Base-by-base conservation (phyloP, 1,140 invertebrate genomes). In the Choristoneura fumiferana region DNA sequence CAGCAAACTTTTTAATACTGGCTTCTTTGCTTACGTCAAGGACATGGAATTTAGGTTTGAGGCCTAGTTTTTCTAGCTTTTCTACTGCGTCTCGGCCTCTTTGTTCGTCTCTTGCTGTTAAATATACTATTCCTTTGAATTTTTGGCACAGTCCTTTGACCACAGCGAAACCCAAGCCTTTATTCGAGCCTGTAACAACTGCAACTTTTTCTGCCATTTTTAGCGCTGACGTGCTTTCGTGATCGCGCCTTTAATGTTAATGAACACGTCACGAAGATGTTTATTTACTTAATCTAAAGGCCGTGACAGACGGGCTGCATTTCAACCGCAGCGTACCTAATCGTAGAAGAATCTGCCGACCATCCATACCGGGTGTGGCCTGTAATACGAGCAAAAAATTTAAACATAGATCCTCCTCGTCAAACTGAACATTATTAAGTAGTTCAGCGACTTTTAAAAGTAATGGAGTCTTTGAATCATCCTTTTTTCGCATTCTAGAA, bases 121-220 rank as follows among this genome's bases (percentile, higher is more conserved):
- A 75, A 64, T 92, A 93, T 2, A 95, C 93, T 54, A 87, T 84
- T 10, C 93, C 93, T 17, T 91, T 62, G 67, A 92, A 94, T 71
- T 91, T 82, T 63, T 91, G 73, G 58, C 92, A 94, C 8, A 95
- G 81, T 5, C 86, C 90, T 79, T 93, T 92, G 0, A 94, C 94
- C 37, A 94, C 92, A 1, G 90, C 93, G 81, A 90, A 94, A 4
- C 95, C 95, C 64, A 96, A 91, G 0, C 95, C 95, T 91, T 95
- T 95, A 73, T 95, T 95, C n/a, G 91, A 79, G 9, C 94, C 95
- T 15, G 94, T 95, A 8, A 96, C 94, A 15, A 88, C 60, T 18
- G 89, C 89, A 9, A 90, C 65, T 84, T 81, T 86, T 37, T 65
- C 65, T 29, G 58, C 55, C 84, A 87, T 86, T 54, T 65, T 76